Evolutionary conservation across 2,113 vertebrate species (phyloP).

Genomic region (Cyprichromis sp.): DNA sequence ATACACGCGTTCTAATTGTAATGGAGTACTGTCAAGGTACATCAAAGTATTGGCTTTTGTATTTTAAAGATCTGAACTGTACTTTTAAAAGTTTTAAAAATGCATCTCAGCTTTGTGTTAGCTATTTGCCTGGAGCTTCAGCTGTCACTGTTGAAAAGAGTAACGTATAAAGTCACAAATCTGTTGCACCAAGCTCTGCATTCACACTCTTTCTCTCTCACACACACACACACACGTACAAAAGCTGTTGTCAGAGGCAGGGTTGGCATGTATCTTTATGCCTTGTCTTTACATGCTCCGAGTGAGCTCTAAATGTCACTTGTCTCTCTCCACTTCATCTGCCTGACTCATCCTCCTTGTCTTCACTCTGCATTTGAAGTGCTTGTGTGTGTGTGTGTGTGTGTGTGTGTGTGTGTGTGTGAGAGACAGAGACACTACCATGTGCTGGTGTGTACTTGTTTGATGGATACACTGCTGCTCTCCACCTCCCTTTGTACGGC

Average conservation of each 20-base stretch:
- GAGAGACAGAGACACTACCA: not conserved
- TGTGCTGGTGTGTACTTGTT: not conserved
- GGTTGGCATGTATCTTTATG: conserved; percentile 30
- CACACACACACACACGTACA: not conserved
- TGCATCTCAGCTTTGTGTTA: not conserved
- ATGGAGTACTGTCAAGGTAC: not conserved
- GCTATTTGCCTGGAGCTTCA: not conserved
- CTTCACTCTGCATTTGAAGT: conserved; percentile 35
- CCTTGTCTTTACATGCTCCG: conserved; percentile 40
- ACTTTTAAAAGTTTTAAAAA: not conserved
- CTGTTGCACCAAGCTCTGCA: not conserved
- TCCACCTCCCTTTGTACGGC: conserved; percentile 25
- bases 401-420: not conserved
- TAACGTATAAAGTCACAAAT: not conserved
- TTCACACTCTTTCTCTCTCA: not conserved
- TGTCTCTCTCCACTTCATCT: conserved; percentile 45
- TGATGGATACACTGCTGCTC: conserved; percentile 28
- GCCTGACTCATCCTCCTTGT: conserved; percentile 43
- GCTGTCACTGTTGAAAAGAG: not conserved
- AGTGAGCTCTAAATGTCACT: conserved; percentile 58
- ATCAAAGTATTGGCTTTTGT: not conserved
- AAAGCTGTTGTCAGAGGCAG: conserved; percentile 1
- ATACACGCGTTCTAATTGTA: not conserved
- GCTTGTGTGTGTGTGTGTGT: not conserved
- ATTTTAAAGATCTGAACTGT: not conserved